phyloP scores from a whole-genome alignment of 2,888 invertebrate species.

The Zelleria hepariella region DNA sequence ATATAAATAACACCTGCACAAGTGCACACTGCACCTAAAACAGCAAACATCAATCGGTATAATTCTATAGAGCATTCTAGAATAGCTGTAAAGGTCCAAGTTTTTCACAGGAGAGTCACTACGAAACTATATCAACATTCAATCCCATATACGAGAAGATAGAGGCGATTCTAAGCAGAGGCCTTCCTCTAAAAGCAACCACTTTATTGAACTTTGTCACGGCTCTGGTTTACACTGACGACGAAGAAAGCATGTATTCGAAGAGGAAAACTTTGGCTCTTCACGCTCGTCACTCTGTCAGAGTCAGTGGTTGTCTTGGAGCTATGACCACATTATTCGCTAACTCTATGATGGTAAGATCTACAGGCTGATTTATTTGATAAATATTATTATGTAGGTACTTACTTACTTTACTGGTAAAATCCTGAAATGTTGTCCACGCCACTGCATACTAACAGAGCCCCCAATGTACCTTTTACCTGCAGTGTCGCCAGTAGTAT shows the following conservation, averaged over 20 bases:
- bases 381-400: too few relatives aligned
- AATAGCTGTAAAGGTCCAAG: too few relatives aligned
- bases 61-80: too few relatives aligned
- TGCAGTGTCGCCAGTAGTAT: too few relatives aligned
- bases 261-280: constrained; percentile 23
- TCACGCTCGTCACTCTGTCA: constrained; percentile 41
- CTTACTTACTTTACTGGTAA: too few relatives aligned
- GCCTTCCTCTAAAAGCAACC: constrained; percentile 28
- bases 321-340: constrained; percentile 41
- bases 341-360: constrained; percentile 43
- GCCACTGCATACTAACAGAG: too few relatives aligned
- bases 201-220: constrained; percentile 42
- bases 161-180: constrained; percentile 25
- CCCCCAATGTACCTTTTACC: too few relatives aligned
- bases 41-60: too few relatives aligned
- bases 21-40: too few relatives aligned
- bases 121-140: constrained; percentile 33
- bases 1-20: too few relatives aligned
- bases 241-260: constrained; percentile 19
- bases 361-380: too few relatives aligned
- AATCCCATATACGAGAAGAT: constrained; percentile 40
- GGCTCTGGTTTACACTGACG: constrained; percentile 29
- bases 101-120: constrained; percentile 28
- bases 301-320: constrained; percentile 47
- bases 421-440: too few relatives aligned